Percentiles rank a stretch among this genome's conserved stretches.
Evolutionary conservation across 2,113 vertebrate genomes (phyloP).

Genomic region (Trichechus manatus): DNA sequence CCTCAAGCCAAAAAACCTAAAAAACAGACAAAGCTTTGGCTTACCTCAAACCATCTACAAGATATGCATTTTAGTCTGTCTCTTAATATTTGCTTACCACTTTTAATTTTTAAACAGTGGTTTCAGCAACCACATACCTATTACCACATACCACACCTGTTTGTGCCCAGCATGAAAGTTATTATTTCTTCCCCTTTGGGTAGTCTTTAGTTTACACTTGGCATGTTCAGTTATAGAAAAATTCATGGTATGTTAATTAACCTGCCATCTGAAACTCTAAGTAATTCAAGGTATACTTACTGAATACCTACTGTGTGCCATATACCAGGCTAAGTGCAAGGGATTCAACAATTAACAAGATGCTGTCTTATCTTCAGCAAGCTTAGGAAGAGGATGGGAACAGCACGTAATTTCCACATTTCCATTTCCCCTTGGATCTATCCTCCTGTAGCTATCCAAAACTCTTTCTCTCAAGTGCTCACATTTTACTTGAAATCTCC

Average conservation of each 20-base stretch:
- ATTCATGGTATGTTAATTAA: background rate
- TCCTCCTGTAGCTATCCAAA: background rate
- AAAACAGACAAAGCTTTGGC: background rate
- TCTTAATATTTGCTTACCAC: background rate
- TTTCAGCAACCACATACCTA: background rate
- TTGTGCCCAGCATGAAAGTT: background rate
- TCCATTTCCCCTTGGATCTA: background rate
- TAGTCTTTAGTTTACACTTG: background rate
- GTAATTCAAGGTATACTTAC: background rate
- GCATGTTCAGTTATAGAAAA: background rate
- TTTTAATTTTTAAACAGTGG: background rate
- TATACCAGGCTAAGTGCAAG: background rate
- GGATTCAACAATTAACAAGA: background rate
- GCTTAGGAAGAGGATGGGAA: background rate
- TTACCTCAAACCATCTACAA: background rate
- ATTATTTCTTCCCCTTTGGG: background rate
- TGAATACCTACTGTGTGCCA: background rate
- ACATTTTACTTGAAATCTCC: slow-evolving; percentile 64
- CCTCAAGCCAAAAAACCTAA: background rate
- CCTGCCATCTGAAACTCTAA: background rate
- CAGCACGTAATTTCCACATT: background rate
- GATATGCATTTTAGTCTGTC: background rate
- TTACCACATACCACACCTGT: background rate
- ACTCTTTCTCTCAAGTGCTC: slow-evolving; percentile 21
- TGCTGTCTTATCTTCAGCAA: background rate